Evolutionary conservation across 2,888 invertebrate species (phyloP), one percentile per base, ranked within the genome.

Genomic region (Dioctria linearis): DNA sequence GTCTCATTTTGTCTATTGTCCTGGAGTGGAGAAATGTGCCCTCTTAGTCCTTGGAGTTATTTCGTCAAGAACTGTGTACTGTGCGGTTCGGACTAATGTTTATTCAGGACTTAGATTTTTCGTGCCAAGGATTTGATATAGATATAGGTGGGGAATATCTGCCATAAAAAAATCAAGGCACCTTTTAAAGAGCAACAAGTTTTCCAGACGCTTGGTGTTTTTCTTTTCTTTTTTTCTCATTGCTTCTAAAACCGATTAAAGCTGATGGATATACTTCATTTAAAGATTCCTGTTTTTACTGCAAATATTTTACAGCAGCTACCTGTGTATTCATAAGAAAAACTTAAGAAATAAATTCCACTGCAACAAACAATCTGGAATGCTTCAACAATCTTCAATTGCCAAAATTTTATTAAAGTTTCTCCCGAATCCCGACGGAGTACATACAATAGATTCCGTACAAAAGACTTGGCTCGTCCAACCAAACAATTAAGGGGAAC

Each of bases 401-500:
- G 8, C 76, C 51, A n/a, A 63, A 25, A 76, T 76, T 76, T 63
- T 76, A 76, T 76, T 76, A 76, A 76, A 63, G 76, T 39, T 5
- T 39, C 49, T 39, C 51, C n/a, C 39, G 37, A 8, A 63, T 25
- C 25, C 25, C n/a, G 25, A 71, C 25, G 25, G 25, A 25, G 25
- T 25, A 25, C n/a, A 25, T 49, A 49, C 49, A 76, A 63, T 61
- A 6, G 61, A 46, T 46, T 39, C 11, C 76, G 13, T 6, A 63
- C 57, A 76, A 76, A 63, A 42, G 63, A 49, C 49, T 37, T 37
- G 39, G 63, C 6, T 4, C 61, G 5, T 39, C 63, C 39, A 37
- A 13, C 63, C 66, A 65, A 81, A 81, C 81, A 81, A 81, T 81
- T 81, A 81, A 81, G 78, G 63, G 42, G n/a, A 59, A 78, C 82